These are phyloP conservation scores for Trichonephila inaurata DNA, from an alignment of 1,140 invertebrate species.

Conservation along the genomic window DNA sequence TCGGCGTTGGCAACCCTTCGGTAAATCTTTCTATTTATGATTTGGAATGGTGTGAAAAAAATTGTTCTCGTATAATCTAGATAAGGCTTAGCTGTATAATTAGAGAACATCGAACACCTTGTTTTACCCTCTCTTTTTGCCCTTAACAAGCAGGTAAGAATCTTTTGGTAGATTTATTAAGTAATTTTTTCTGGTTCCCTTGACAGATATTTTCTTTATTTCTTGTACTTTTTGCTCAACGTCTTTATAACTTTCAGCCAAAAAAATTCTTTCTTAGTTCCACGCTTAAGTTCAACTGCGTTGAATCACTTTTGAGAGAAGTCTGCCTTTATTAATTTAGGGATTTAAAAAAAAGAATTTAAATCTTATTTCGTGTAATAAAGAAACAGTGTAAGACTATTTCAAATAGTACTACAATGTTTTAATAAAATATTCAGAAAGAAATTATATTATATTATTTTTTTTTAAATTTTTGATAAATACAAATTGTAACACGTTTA, in stretches of 20 bases:
- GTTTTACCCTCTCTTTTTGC: neutral
- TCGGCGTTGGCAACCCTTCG: slow-evolving; percentile 47
- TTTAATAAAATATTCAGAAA: too few relatives aligned
- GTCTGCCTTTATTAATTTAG: too few relatives aligned
- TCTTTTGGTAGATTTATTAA: slow-evolving; percentile 57
- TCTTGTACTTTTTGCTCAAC: slow-evolving; percentile 8
- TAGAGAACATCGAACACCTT: slow-evolving; percentile 44
- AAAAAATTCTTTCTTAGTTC: neutral
- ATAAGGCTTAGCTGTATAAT: slow-evolving; percentile 70
- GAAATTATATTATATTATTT: too few relatives aligned
- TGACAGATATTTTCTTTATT: slow-evolving; percentile 25
- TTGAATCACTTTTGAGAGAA: neutral
- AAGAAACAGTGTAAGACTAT: too few relatives aligned
- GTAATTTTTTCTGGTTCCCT: slow-evolving; percentile 52
- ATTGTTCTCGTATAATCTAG: slow-evolving; percentile 50
- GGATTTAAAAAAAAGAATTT: too few relatives aligned
- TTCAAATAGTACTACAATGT: too few relatives aligned
- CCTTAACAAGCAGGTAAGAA: slow-evolving; percentile 58
- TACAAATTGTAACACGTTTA: too few relatives aligned
- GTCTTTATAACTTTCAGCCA: neutral
- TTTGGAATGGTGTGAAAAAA: slow-evolving; percentile 64
- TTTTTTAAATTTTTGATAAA: too few relatives aligned
- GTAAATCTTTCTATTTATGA: slow-evolving; percentile 69
- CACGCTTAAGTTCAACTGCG: neutral
- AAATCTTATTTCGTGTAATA: too few relatives aligned